phyloP scores from a whole-genome alignment of 2,113 vertebrate species.

The Tenrec ecaudatus region DNA sequence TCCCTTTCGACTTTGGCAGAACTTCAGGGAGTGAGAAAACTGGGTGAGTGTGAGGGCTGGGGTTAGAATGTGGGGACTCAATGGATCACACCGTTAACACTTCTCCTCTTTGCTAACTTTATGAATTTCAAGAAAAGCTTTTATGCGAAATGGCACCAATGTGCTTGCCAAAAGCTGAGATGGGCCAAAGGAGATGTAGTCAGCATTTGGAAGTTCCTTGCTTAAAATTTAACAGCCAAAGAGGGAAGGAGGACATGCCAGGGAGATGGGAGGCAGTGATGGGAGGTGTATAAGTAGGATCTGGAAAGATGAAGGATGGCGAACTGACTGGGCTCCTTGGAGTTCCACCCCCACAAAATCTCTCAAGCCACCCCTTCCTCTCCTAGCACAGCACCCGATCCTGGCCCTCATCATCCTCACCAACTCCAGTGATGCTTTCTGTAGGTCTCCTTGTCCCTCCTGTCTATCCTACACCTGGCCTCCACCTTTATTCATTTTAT shows the following conservation, averaged over 20 bases:
- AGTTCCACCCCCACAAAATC: neutral
- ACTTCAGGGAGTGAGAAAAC: conserved; percentile 69
- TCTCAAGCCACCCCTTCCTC: conserved; percentile 12
- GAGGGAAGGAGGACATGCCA: conserved; percentile 61
- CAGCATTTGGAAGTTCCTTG: conserved; percentile 77
- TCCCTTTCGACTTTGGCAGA: conserved; percentile 75
- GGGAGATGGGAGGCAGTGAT: neutral
- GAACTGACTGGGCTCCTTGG: conserved; percentile 40
- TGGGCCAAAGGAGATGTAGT: conserved; percentile 79
- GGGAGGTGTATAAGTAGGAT: conserved; percentile 40
- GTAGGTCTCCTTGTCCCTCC: neutral
- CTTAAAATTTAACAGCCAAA: conserved; percentile 71
- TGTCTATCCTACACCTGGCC: neutral
- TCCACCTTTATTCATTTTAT: neutral
- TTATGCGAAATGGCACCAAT: conserved; percentile 73
- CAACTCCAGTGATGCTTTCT: neutral
- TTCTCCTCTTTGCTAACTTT: conserved; percentile 81
- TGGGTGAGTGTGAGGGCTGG: conserved; percentile 79
- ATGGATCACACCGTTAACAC: conserved; percentile 82
- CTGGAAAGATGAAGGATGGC: conserved; percentile 57
- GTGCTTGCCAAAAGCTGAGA: conserved; percentile 76
- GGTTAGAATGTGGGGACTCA: conserved; percentile 79
- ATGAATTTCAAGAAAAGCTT: conserved; percentile 82
- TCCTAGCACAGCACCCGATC: neutral
- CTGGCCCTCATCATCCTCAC: neutral